A percentile compares a stretch with the other conserved stretches of the same genome.
These are phyloP conservation scores for Sebastes fasciatus DNA, from an alignment of 2,113 vertebrate genomes.

Conservation along the genomic window DNA sequence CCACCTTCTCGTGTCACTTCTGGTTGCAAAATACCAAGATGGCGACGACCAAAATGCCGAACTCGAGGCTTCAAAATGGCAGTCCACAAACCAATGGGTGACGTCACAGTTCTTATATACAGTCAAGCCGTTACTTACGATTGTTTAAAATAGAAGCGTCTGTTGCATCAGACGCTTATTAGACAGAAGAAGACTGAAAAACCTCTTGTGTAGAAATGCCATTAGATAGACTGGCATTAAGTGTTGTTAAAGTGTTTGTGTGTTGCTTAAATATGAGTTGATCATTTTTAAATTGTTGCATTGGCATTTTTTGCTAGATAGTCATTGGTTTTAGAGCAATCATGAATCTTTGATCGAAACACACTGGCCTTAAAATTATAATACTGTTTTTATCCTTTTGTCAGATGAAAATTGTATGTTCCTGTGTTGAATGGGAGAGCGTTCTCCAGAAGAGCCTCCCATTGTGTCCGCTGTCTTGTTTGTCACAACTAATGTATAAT, in stretches of 20 bases:
- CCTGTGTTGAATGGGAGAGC: conserved; percentile 48
- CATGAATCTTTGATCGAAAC: conserved; percentile 41
- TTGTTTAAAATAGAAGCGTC: neutral
- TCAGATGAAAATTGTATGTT: conserved; percentile 19
- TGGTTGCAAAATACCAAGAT: too few relatives aligned
- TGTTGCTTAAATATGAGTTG: neutral
- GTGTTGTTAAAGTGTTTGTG: neutral
- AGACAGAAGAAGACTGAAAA: neutral
- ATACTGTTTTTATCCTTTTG: conserved; percentile 5
- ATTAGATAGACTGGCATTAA: neutral
- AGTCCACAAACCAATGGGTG: too few relatives aligned
- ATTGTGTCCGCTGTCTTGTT: conserved; percentile 52
- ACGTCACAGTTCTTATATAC: too few relatives aligned
- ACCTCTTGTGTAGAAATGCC: neutral
- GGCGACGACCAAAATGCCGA: too few relatives aligned
- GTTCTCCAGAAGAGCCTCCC: conserved; percentile 32
- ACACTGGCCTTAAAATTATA: conserved; percentile 21
- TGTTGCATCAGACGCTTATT: neutral
- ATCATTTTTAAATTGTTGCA: neutral
- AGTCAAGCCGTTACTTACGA: too few relatives aligned
- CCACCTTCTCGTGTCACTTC: too few relatives aligned
- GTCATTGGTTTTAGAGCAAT: neutral
- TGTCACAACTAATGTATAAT: conserved; percentile 46
- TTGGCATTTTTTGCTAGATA: neutral
- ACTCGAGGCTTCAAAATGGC: too few relatives aligned